phyloP scores from a whole-genome alignment of 2,888 invertebrate genomes.

The Rhorus exstirpatorius region DNA sequence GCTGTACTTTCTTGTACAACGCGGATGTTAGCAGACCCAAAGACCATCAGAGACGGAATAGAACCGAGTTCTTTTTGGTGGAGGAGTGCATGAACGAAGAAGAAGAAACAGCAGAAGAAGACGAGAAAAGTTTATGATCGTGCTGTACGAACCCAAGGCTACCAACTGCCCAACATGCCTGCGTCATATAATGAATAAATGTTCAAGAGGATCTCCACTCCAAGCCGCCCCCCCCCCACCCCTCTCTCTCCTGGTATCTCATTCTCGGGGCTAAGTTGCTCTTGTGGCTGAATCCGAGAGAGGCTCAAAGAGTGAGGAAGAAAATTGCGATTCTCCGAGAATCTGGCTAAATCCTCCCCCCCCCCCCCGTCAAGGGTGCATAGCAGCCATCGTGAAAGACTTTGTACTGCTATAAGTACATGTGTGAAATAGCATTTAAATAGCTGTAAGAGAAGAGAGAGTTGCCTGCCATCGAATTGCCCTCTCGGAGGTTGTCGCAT shows the following conservation, averaged over 20 bases:
- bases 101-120: conserved; percentile 52
- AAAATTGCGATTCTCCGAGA: conserved; percentile 58
- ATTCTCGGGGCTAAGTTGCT: conserved; percentile 33
- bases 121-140: conserved; percentile 63
- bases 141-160: conserved; percentile 62
- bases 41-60: conserved; percentile 34
- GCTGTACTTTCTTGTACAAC: conserved; percentile 24
- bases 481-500: conserved; percentile 3
- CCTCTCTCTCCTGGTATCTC: conserved; percentile 24
- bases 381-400: conserved; percentile 54
- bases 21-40: conserved; percentile 63
- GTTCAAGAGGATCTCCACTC: conserved; percentile 47
- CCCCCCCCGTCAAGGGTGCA: conserved; percentile 58
- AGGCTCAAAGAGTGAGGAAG: conserved; percentile 10
- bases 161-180: conserved; percentile 56
- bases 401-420: conserved; percentile 40
- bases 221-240: too few species aligned
- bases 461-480: conserved; percentile 38
- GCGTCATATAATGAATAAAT: conserved; percentile 66
- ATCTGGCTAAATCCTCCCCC: conserved; percentile 60
- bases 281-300: neutral
- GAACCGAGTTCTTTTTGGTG: conserved; percentile 30
- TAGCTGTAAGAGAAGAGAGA: conserved; percentile 35
- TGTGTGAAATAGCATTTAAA: conserved; percentile 60
- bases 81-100: conserved; percentile 40